phyloP scores from a whole-genome alignment of 64 coral and sea anemone species.

The Catalaphyllia jardinei region DNA sequence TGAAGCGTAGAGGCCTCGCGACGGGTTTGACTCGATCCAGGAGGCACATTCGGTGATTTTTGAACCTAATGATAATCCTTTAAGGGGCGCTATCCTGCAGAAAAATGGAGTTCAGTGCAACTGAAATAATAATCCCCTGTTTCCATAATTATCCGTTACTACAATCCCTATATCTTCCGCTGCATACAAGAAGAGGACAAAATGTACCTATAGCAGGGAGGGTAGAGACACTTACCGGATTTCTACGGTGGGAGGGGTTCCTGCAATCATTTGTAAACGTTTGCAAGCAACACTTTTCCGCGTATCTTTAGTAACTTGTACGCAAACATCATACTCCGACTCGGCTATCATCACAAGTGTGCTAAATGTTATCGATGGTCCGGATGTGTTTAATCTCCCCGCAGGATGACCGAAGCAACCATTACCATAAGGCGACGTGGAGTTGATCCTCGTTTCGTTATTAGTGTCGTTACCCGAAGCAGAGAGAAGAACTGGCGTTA shows the following conservation, averaged over 20 bases:
- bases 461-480: neutral
- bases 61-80: too few relatives aligned
- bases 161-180: too few relatives aligned
- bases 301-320: conserved; percentile 38
- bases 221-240: conserved; percentile 53
- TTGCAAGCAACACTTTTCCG: conserved; percentile 8
- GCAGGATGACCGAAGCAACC: conserved; percentile 24
- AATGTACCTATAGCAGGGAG: too few relatives aligned
- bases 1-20: too few relatives aligned
- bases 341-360: conserved; percentile 17
- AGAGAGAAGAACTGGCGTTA: neutral
- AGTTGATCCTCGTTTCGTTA: neutral
- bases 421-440: neutral
- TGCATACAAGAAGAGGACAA: neutral
- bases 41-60: too few relatives aligned
- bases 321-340: conserved; percentile 32
- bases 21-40: too few relatives aligned
- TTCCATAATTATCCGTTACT: too few relatives aligned
- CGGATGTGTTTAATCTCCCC: conserved; percentile 4
- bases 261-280: conserved; percentile 24
- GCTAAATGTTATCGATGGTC: neutral
- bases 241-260: conserved; percentile 49
- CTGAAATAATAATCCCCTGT: too few relatives aligned
- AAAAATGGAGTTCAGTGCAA: too few relatives aligned
- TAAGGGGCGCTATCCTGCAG: too few relatives aligned